Conservation (phyloP, 2,888 invertebrate species). For the Tetranychus truncatus region DNA sequence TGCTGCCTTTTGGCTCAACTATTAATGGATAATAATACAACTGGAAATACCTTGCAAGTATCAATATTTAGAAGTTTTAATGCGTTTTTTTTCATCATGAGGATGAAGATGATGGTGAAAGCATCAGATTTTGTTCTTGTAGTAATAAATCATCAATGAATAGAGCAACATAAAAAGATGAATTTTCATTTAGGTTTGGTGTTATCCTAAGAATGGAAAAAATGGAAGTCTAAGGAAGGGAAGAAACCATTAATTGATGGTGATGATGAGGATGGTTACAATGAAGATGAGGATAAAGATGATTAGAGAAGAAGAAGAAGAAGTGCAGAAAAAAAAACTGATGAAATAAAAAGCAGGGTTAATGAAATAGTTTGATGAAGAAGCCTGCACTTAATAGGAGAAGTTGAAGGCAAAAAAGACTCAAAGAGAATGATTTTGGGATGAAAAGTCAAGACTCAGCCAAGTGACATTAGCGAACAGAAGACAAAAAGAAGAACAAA, state of each 20-base stretch:
- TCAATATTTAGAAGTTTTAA: not conserved
- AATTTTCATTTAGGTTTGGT: not conserved
- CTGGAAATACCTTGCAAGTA: not conserved
- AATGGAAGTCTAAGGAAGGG: not conserved
- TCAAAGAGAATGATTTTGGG: too few relatives aligned
- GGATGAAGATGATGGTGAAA: not conserved
- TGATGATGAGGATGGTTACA: not conserved
- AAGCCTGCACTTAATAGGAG: not conserved
- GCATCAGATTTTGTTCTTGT: not conserved
- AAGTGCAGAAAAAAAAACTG: not conserved
- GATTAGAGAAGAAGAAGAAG: too few relatives aligned
- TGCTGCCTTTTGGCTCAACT: not conserved
- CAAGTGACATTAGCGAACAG: not conserved
- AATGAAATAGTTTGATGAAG: not conserved
- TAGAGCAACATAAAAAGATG: not conserved
- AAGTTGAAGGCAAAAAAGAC: not conserved
- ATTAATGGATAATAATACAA: not conserved
- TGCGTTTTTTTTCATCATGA: not conserved
- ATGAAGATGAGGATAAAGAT: too few relatives aligned
- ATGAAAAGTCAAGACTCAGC: not conserved
- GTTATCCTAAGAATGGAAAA: not conserved
- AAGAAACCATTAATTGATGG: not conserved
- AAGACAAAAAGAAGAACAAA: too few relatives aligned
- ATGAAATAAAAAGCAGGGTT: not conserved
- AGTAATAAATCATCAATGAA: conserved; percentile 5